Conservation (phyloP, 2,113 vertebrate species). For the Bufo bufo region DNA sequence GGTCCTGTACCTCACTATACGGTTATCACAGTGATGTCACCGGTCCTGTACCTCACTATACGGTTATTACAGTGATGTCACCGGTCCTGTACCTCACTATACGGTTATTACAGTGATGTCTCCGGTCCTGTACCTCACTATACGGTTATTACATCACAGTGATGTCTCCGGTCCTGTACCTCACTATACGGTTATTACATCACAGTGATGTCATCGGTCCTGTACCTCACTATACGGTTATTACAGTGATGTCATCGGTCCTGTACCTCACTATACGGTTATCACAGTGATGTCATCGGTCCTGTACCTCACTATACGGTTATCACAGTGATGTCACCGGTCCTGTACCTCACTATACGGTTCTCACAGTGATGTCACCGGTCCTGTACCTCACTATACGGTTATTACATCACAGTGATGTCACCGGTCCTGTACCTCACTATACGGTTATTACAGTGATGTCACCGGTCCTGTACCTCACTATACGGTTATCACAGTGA, state of each 20-base stretch:
- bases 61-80: no score
- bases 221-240: background rate
- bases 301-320: background rate
- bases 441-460: no score
- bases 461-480: no score
- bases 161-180: background rate
- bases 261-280: background rate
- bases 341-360: background rate
- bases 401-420: no score
- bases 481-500: no score
- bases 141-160: background rate
- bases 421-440: no score
- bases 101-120: no score
- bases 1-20: background rate
- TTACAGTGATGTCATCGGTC: background rate
- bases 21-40: background rate
- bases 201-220: background rate
- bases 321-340: background rate
- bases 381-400: background rate
- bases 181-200: background rate
- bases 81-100: no score
- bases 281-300: background rate
- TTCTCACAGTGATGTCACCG: background rate
- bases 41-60: background rate
- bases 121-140: no score